Evolutionary conservation across 2,888 invertebrate species (phyloP).

Genomic region (Agrochola litura): DNA sequence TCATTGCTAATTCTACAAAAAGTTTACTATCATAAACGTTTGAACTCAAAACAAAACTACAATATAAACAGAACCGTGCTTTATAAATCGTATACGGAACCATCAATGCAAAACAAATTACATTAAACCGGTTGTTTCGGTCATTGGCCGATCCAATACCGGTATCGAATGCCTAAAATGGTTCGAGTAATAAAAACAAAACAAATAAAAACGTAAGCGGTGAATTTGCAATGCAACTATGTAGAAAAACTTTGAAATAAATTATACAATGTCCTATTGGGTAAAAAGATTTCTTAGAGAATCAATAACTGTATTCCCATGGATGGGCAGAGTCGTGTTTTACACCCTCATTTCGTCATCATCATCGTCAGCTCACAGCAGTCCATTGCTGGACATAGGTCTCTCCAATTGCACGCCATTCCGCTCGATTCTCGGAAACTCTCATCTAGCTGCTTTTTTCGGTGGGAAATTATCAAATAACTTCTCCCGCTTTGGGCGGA

Average conservation of each 20-base stretch:
- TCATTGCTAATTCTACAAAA: not conserved
- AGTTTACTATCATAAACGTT: not conserved
- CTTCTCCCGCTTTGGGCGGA: no score
- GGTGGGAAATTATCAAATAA: no score
- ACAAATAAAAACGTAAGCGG: slow-evolving; percentile 2
- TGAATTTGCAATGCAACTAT: slow-evolving; percentile 12
- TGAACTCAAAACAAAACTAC: not conserved
- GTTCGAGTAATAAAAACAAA: slow-evolving; percentile 44
- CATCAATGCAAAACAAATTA: slow-evolving; percentile 23
- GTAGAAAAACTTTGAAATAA: slow-evolving; percentile 10
- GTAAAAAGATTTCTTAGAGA: not conserved
- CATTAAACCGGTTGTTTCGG: slow-evolving; percentile 51
- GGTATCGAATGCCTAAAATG: slow-evolving; percentile 37
- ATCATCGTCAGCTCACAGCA: no score
- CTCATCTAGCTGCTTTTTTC: no score
- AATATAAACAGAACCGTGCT: not conserved
- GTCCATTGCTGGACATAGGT: no score
- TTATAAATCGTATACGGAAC: slow-evolving; percentile 21
- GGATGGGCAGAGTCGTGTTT: not conserved
- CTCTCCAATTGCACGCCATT: no score
- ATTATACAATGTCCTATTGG: not conserved
- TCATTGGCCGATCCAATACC: slow-evolving; percentile 53
- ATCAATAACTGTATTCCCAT: no score
- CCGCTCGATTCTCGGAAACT: no score
- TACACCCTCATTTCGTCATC: not conserved